These are phyloP conservation scores for Spinus olivaceus DNA, from an alignment of 2,797 vertebrate species.

Conservation along the genomic window DNA sequence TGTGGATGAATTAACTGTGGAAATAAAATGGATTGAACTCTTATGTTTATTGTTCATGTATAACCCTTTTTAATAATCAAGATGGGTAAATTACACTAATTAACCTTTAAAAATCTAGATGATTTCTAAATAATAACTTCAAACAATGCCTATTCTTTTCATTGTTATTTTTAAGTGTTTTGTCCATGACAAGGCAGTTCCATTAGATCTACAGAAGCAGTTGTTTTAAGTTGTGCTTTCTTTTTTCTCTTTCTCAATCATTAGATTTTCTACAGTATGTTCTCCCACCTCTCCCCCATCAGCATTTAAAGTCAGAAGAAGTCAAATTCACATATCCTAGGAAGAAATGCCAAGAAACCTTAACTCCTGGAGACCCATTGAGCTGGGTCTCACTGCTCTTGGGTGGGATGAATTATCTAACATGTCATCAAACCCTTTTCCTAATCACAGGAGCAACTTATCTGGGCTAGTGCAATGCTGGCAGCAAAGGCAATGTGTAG, in stretches of 20 bases:
- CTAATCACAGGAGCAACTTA: neutral
- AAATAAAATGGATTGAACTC: constrained; percentile 81
- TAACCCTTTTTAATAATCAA: constrained; percentile 86
- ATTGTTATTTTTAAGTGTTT: constrained; percentile 66
- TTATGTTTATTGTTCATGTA: constrained; percentile 82
- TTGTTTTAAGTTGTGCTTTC: constrained; percentile 36
- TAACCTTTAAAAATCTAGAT: constrained; percentile 89
- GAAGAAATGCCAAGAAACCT: neutral
- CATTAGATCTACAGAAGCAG: constrained; percentile 39
- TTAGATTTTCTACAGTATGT: constrained; percentile 15
- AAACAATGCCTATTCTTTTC: constrained; percentile 83
- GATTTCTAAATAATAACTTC: constrained; percentile 87
- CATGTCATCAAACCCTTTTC: neutral
- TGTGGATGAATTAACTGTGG: constrained; percentile 77
- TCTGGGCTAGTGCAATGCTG: neutral
- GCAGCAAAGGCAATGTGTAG: neutral
- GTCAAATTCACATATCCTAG: neutral
- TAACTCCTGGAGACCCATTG: neutral
- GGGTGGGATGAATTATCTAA: neutral
- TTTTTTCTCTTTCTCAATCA: neutral
- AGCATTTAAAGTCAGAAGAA: neutral
- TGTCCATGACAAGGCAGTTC: constrained; percentile 60
- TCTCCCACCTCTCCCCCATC: neutral
- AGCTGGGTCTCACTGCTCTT: neutral
- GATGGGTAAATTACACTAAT: constrained; percentile 92